Percentiles rank a stretch among this genome's conserved stretches.
phyloP scores from a whole-genome alignment of 2,888 invertebrate species.

The Clusia tigrina region DNA sequence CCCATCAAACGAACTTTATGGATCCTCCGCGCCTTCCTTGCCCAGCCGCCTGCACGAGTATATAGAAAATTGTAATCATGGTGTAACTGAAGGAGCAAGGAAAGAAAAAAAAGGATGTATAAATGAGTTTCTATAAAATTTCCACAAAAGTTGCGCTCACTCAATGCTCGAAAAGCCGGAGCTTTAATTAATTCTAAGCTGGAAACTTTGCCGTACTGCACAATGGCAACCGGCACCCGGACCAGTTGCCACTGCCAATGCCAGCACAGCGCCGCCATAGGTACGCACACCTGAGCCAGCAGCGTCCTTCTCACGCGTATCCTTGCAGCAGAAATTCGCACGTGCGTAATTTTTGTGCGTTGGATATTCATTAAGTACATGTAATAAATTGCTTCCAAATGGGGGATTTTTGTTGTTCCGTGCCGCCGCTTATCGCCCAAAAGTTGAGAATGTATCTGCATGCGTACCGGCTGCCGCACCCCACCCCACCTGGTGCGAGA shows the following conservation, averaged over 20 bases:
- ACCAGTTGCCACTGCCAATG: too few species aligned
- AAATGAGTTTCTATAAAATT: too few species aligned
- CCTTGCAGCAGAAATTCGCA: background rate
- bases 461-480: background rate
- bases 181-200: background rate
- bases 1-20: too few species aligned
- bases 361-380: constrained; percentile 51
- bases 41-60: too few species aligned
- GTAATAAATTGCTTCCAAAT: constrained; percentile 51
- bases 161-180: background rate
- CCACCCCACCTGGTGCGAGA: too few species aligned
- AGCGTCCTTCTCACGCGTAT: background rate
- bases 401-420: constrained; percentile 23
- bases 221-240: too few species aligned
- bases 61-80: too few species aligned
- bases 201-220: too few species aligned
- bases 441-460: background rate
- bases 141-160: too few species aligned
- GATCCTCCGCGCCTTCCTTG: too few species aligned
- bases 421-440: background rate
- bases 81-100: too few species aligned
- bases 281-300: background rate
- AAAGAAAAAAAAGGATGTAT: background rate
- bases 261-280: background rate
- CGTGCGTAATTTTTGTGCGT: constrained; percentile 20